Base-by-base conservation (phyloP, 2,113 vertebrate species). In the Mustela nigripes region DNA sequence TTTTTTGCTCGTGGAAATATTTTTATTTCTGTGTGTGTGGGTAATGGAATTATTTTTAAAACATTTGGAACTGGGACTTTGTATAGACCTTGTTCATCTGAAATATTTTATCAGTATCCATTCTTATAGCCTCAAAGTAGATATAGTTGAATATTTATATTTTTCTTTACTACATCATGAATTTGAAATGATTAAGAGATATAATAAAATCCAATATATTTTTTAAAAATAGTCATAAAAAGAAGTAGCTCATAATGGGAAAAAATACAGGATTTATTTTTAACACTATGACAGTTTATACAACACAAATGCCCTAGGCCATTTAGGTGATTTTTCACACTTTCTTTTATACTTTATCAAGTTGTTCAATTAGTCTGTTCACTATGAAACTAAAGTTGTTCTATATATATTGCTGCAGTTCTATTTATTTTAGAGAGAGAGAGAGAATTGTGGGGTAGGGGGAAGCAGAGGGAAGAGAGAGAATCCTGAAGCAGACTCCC, bases 1-100 rank as follows among this genome's bases (percentile, higher is more conserved):
- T 89, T 60, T 42, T 93, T 69, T 96, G 36, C 71, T 93, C 39
- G 96, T 94, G 82, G 91, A 96, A 95, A 94, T 93, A 65, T 90
- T 97, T 97, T 78, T 95, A 79, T 96, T 94, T 50, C 80, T 86
- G 19, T 94, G 10, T 88, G 50, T 88, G 60, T 92, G 31, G 45
- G 60, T 92, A 95, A 90, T 95, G 36, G 56, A 89, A 94, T 96
- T 94, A 97, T 98, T 96, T 98, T 98, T 91, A 63, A 93, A 97
- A 58, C 21, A 87, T 91, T 97, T 96, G 86, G 90, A 83, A 92
- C 65, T 88, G 21, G 95, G 84, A 89, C 53, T 97, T 92, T 88
- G 21, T 76, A 92, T 91, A 91, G 84, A 85, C n/a, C 53, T 45
- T 63, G 31, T 62, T 86, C 10, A 85, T 92, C n/a, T 96, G 89